Evolutionary conservation across 2,888 invertebrate genomes (phyloP), one percentile per base, ranked within the genome.

Genomic region (Drosophila bunnanda): DNA sequence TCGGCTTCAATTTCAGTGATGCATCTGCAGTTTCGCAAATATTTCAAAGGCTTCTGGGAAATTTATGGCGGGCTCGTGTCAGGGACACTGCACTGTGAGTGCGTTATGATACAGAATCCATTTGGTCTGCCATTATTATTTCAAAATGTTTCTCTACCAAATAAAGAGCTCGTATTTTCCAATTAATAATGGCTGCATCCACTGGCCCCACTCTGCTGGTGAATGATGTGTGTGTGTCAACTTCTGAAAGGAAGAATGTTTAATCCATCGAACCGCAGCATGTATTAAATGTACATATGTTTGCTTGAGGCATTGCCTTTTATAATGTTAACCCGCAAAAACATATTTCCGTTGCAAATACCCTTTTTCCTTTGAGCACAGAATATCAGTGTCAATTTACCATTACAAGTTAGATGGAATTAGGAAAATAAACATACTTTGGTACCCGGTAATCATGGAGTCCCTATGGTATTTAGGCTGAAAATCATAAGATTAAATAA

Each of bases 11-110:
- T 25, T 50, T 30, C 48, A 30, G 12, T 48, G 50, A 48, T 50
- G 50, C 50, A 32, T 50, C 56, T 57, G 56, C 50, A 57, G 36
- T 52, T 52, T 48, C 22, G 36, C 36, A 50, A 58, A 38, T 52
- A 58, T 38, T 52, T 60, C 54, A 60, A 60, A 60, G 28, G 53
- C 13, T 57, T 57, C 32, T 22, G 30, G 22, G 12, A 15, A 36
- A 53, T 53, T 53, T n/a, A 36, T 53, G 50, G 50, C 15, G 50
- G 15, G 15, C 50, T 50, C 50, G 32, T 50, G 50, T 50, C 50
- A 50, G 30, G 32, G 32, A 32, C 50, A 50, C 20, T 32, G 50
- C 32, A 20, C 32, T 32, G 15, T 4, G 50, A 52, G 50, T 52
- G 50, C 15, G 34, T 34, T 52, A 20, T 36, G 50, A 52, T 34